Evolutionary conservation across 2,113 vertebrate genomes (phyloP).

Genomic region (Myotis brandtii): DNA sequence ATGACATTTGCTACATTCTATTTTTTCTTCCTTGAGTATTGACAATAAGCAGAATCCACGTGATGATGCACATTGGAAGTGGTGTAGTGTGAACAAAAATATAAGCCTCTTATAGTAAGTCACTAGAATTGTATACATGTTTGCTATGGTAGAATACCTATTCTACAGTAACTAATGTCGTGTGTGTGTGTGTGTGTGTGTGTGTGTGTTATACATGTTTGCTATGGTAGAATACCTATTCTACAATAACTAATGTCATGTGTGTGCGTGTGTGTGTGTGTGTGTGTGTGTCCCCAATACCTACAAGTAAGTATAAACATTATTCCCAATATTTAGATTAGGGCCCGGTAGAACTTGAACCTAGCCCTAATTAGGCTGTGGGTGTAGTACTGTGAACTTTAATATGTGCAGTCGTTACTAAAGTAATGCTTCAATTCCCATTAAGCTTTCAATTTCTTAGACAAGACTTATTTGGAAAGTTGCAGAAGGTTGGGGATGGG

Average conservation of each 20-base stretch:
- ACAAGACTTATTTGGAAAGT: not conserved
- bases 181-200: not conserved
- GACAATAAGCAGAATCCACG: not conserved
- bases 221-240: not conserved
- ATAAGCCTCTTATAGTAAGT: not conserved
- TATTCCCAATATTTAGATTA: not conserved
- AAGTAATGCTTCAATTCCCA: not conserved
- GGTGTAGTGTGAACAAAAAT: not conserved
- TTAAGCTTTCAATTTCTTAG: not conserved
- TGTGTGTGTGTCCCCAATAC: fast-evolving
- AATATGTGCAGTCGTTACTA: not conserved
- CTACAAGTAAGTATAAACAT: not conserved
- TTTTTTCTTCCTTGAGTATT: not conserved
- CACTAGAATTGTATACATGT: not conserved
- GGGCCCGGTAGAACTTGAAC: not conserved
- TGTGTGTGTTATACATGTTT: not conserved
- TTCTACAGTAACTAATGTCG: not conserved
- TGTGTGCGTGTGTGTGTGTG: not conserved
- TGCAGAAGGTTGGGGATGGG: not conserved
- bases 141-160: not conserved
- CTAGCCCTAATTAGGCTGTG: not conserved
- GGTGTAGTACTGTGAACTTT: not conserved
- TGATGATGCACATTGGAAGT: not conserved
- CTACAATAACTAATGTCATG: not conserved
- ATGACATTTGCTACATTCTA: not conserved